Base-by-base conservation (phyloP, 2,888 invertebrate species). In the Protophormia terraenovae region DNA sequence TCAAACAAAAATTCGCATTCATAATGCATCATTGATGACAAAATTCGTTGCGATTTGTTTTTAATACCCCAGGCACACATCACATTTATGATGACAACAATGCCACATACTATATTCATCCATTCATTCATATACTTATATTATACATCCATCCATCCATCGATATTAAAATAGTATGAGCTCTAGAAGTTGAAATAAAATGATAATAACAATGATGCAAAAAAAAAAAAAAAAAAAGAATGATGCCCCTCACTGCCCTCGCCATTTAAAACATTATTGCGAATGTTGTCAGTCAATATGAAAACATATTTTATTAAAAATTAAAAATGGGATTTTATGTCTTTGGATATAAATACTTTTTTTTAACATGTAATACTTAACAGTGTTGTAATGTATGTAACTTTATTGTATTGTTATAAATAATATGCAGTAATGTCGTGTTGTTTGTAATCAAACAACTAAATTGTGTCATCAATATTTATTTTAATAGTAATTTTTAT, bases 21-120 rank as follows among this genome's bases (percentile, higher is more conserved):
- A 82, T 82, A 85, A 82, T 82, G 85, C 82, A 85, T 82, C 82
- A 79, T 71, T 75, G 85, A 85, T 79, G 85, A 82, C 75, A 85
- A 82, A 85, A 85, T 82, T 85, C 82, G 60, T 72, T 79, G 75
- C 85, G 85, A 85, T 82, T 85, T 85, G 85, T 82, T 85, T 79
- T 85, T 85, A 85, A 85, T 85, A 82, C 85, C 85, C 85, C 75
- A 82, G 75, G 82, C 85, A 79, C 78, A 82, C 71, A 82, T 75
- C 85, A 82, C 82, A 75, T 85, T 75, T 64, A 75, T 64, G 60
- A 82, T 78, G 85, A 82, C 71, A 82, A 76, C 73, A 69, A 75
- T 69, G 27, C 29, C 35, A 67, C 27, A 72, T 53, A 53, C 60
- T 60, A 50, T 45, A 66, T 55, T 27, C 29, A 58, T 58, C 35